Evolutionary conservation across 2,888 invertebrate species (phyloP), one percentile per base, ranked within the genome.

Genomic region (Drosophila greeni): DNA sequence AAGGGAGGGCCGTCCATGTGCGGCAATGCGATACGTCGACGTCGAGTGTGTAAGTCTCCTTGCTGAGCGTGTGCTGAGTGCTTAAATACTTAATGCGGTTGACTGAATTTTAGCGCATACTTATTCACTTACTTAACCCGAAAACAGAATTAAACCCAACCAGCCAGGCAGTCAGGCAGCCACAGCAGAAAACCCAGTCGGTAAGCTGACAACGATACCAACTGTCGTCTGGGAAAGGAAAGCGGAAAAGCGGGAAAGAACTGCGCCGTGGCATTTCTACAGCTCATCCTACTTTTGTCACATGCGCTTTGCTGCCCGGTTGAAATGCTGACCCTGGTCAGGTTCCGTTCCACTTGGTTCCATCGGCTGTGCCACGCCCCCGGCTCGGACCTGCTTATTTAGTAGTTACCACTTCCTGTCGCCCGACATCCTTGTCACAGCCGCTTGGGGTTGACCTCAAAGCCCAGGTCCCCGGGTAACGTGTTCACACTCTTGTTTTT

Each of bases 61-160:
- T 64, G 72, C 67, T 60, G 70, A 68, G 79, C 66, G 74, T 79
- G 82, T 66, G 62, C 62, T 69, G 75, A 84, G 78, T 84, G 75
- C 85, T 84, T 80, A 80, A 80, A 84, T 80, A 81, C 80, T 80
- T 84, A 77, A 77, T 83, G 85, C 73, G 80, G 78, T 84, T 84
- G 85, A 83, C 83, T 80, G 85, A 81, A 73, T 77, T 73, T 84
- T 75, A 58, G 81, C 75, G 67, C 53, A 78, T 82, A 84, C 76
- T 78, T 78, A 74, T 64, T 82, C 82, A 82, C 82, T 75, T 78
- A 62, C 70, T 61, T 65, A 61, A 71, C 66, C 60, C 67, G 39
- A 55, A 80, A 80, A 76, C 65, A 69, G 57, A 64, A 65, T 70
- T 53, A 69, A 70, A 48, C 49, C 65, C 43, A 61, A 23, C 56